A percentile compares a stretch with the other conserved stretches of the same genome.
phyloP scores from a whole-genome alignment of 2,888 invertebrate species.

The Liodrosophila aerea region DNA sequence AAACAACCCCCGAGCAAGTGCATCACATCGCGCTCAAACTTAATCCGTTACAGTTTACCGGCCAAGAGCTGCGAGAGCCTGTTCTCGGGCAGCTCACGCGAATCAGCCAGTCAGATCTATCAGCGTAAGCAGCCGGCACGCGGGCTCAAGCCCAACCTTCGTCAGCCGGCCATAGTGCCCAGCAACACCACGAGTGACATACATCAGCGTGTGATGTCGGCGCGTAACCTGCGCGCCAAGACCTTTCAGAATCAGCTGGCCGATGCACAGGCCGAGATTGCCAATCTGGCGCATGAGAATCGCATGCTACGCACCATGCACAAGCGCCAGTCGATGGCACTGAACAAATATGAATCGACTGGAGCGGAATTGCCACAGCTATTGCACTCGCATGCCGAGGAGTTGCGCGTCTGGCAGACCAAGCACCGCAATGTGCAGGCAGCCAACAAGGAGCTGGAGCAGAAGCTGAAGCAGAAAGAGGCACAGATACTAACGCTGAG shows the following conservation, averaged over 20 bases:
- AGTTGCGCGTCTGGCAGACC: slow-evolving; percentile 87
- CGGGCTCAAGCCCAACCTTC: slow-evolving; percentile 41
- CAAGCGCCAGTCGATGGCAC: slow-evolving; percentile 90
- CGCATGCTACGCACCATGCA: slow-evolving; percentile 89
- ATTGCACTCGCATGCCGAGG: slow-evolving; percentile 90
- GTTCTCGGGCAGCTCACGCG: slow-evolving; percentile 81
- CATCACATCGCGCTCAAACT: too few species aligned
- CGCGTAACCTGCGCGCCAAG: slow-evolving; percentile 89
- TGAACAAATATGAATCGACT: slow-evolving; percentile 89
- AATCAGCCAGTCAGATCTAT: slow-evolving; percentile 78
- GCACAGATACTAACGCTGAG: slow-evolving; percentile 86
- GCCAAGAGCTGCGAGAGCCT: slow-evolving; percentile 83
- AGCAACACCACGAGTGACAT: slow-evolving; percentile 81
- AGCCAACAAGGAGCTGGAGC: slow-evolving; percentile 85
- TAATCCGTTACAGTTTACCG: slow-evolving; percentile 69
- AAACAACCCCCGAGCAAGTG: neutral
- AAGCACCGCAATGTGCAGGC: slow-evolving; percentile 87
- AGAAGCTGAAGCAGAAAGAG: slow-evolving; percentile 87
- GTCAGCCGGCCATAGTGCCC: slow-evolving; percentile 71
- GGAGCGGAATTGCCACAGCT: slow-evolving; percentile 89
- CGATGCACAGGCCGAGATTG: slow-evolving; percentile 90
- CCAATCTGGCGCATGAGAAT: slow-evolving; percentile 89
- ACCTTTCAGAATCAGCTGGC: slow-evolving; percentile 90
- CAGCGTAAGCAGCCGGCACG: slow-evolving; percentile 63
- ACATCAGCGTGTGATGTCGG: slow-evolving; percentile 88